Evolutionary conservation across 1,140 invertebrate species (phyloP).

Genomic region (Drosophila cardini): DNA sequence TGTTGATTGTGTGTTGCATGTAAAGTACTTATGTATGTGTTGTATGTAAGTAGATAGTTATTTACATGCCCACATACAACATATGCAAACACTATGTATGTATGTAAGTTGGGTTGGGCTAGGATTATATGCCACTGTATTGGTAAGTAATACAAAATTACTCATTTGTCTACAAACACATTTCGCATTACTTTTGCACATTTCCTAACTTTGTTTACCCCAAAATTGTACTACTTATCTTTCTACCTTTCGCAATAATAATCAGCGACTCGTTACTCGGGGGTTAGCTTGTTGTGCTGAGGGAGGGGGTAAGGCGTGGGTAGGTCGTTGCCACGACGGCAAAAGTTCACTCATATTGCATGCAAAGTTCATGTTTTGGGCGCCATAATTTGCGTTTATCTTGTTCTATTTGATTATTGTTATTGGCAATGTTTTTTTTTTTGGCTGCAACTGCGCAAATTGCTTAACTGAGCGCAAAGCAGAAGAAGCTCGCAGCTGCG

Average conservation of each 20-base stretch:
- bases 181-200: too few species aligned
- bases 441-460: conserved; percentile 77
- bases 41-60: not conserved
- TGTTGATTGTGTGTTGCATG: conserved; percentile 1
- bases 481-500: conserved; percentile 10
- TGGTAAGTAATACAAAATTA: not conserved
- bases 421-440: conserved; percentile 30
- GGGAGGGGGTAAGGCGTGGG: too few species aligned
- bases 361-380: conserved; percentile 63
- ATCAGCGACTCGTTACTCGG: not conserved
- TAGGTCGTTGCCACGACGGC: conserved; percentile 36
- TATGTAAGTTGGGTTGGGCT: too few species aligned
- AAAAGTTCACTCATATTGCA: conserved; percentile 60
- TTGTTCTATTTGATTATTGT: conserved; percentile 33
- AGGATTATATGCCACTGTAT: too few species aligned
- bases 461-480: conserved; percentile 48
- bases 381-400: conserved; percentile 30
- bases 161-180: not conserved
- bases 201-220: not conserved
- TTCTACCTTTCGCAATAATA: conserved; percentile 1
- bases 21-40: not conserved
- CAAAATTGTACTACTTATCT: not conserved
- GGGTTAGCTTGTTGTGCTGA: not conserved
- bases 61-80: not conserved
- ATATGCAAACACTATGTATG: not conserved